Percentiles rank a stretch among this genome's conserved stretches.
phyloP scores from a whole-genome alignment of 2,888 invertebrate genomes.

The Chrysotoxum bicinctum region DNA sequence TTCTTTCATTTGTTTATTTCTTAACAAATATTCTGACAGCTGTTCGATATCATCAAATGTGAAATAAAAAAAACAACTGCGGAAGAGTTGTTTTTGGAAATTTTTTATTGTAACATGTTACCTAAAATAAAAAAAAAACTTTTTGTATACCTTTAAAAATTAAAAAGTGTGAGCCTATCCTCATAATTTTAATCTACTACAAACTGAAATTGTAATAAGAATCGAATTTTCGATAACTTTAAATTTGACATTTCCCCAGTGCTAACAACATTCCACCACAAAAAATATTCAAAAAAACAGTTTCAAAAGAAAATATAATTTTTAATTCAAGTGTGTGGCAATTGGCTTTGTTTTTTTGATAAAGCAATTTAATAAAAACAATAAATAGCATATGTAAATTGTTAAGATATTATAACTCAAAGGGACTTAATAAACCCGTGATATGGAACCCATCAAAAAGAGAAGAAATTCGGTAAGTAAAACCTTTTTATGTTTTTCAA shows the following conservation, averaged over 20 bases:
- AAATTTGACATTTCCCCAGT: slow-evolving; percentile 5
- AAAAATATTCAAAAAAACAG: slow-evolving; percentile 55
- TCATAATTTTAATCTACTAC: not conserved
- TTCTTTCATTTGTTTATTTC: too few relatives aligned
- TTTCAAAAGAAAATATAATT: slow-evolving; percentile 31
- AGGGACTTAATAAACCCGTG: not conserved
- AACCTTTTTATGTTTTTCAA: not conserved
- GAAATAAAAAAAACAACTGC: too few relatives aligned
- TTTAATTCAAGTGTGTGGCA: slow-evolving; percentile 14
- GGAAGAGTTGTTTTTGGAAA: too few relatives aligned
- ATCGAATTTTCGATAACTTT: slow-evolving; percentile 29
- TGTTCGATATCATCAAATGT: too few relatives aligned
- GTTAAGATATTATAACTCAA: not conserved
- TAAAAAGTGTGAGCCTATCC: not conserved
- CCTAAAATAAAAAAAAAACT: too few relatives aligned
- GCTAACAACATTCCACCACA: not conserved
- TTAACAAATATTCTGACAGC: too few relatives aligned
- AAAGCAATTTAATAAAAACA: slow-evolving; percentile 16
- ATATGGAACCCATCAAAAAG: slow-evolving; percentile 46
- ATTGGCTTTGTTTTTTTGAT: slow-evolving; percentile 32
- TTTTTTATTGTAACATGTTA: too few relatives aligned
- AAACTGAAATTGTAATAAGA: not conserved
- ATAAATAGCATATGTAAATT: slow-evolving; percentile 17
- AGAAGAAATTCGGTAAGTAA: slow-evolving; percentile 66
- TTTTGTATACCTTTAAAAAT: too few relatives aligned